Percentiles rank a stretch among this genome's conserved stretches.
Conservation (phyloP, 2,888 invertebrate genomes). For the Sericinus montela region DNA sequence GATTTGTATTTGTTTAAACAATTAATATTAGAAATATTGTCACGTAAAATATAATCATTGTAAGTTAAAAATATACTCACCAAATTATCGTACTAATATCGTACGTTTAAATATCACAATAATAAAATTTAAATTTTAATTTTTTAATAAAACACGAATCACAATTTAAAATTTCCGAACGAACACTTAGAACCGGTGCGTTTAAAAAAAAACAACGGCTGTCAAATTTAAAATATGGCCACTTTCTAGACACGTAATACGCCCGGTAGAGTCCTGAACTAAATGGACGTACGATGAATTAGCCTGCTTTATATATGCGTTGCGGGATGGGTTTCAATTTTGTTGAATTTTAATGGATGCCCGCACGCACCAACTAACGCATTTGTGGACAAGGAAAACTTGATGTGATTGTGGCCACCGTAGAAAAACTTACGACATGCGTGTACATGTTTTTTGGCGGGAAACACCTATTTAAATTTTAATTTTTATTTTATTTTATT, state of each 20-base stretch:
- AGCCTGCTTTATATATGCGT: conserved; percentile 46
- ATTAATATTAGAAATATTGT: not conserved
- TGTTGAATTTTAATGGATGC: conserved; percentile 21
- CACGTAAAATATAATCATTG: not conserved
- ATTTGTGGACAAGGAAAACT: not conserved
- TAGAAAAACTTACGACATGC: not conserved
- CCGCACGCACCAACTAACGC: conserved; percentile 5
- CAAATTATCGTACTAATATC: not conserved
- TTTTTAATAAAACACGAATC: conserved; percentile 2
- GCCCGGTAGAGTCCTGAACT: conserved; percentile 35
- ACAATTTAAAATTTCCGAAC: conserved; percentile 9
- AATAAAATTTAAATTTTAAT: not conserved
- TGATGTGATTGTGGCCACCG: not conserved
- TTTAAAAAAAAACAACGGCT: not conserved
- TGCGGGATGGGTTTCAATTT: conserved; percentile 24
- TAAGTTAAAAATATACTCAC: conserved; percentile 1
- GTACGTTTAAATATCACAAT: conserved; percentile 6
- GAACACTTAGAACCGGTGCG: not conserved
- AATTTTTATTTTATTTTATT: too few species aligned
- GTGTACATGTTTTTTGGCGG: not conserved
- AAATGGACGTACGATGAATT: conserved; percentile 46
- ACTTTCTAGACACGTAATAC: conserved; percentile 12
- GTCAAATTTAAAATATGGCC: conserved; percentile 4
- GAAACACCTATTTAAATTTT: too few species aligned
- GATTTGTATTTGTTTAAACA: too few species aligned